phyloP scores from a whole-genome alignment of 2,888 invertebrate genomes.

The Seladonia tumulorum region DNA sequence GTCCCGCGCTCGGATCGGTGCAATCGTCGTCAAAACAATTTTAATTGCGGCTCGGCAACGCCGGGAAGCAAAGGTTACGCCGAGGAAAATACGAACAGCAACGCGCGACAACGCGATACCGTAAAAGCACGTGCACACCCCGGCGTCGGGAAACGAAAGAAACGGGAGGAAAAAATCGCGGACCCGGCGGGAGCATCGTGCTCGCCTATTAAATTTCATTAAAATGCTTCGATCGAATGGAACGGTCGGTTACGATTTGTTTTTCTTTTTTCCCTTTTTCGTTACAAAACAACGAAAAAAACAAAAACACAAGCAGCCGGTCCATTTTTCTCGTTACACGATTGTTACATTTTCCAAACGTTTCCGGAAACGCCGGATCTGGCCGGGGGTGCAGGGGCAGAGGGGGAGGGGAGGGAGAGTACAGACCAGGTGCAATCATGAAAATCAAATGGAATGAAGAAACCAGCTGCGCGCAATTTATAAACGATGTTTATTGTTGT shows the following conservation, averaged over 20 bases:
- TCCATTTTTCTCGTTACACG: constrained; percentile 34
- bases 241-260: neutral
- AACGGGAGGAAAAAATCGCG: constrained; percentile 4
- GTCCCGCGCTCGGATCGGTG: constrained; percentile 10
- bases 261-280: too few species aligned
- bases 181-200: neutral
- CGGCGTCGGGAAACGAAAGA: constrained; percentile 22
- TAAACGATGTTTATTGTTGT: constrained; percentile 67
- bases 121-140: neutral
- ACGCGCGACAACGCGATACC: constrained; percentile 30
- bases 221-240: neutral
- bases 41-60: constrained; percentile 60
- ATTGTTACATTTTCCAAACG: constrained; percentile 4
- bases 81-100: constrained; percentile 41
- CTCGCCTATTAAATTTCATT: neutral
- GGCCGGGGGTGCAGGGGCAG: neutral
- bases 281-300: neutral
- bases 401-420: too few species aligned
- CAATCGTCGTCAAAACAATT: constrained; percentile 49
- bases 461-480: constrained; percentile 48
- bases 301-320: neutral
- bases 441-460: constrained; percentile 28
- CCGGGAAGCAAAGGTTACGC: constrained; percentile 61
- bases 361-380: neutral
- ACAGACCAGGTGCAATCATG: neutral